Evolutionary conservation across 2,888 invertebrate genomes (phyloP), one percentile per base, ranked within the genome.

Genomic region (Drepana falcataria): DNA sequence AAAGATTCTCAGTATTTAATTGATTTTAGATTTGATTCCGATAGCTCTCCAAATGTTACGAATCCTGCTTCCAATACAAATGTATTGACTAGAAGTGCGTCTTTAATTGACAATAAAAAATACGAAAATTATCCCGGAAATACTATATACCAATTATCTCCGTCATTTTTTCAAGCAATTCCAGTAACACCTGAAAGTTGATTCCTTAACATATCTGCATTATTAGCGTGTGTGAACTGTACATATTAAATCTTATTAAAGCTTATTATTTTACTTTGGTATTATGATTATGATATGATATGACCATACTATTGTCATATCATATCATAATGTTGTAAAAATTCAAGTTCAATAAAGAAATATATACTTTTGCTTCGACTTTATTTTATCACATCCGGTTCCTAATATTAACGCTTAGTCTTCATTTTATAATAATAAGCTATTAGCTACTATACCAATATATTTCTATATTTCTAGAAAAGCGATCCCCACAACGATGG

Each of bases 181-280:
- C 70, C 75, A 47, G 72, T 78, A 3, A 77, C 66, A 2, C 77
- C 77, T 9, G 70, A 69, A 58, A 61, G 47, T 48, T 69, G 51
- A 63, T 53, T 35, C 9, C 21, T 21, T 9, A 6, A 6, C 9
- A 9, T 44, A 2, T 41, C 6, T 44, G 9, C 9, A 44, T 9
- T 44, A 44, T 3, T 7, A 41, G 4, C 3, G 2, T 6, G 9
- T 44, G 3, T 44, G 40, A 4, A 40, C 40, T 40, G 40, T 40
- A 40, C 4, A 7, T 40, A 40, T 21, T 21, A 21, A 21, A 21
- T 21, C 21, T 21, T 21, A 21, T 21, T 21, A 21, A 21, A 21
- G 0, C 21, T 21, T 21, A 21, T 21, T 21, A 21, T 21, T 21
- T 21, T 21, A 21, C 21, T 0, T 21, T 21, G 21, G 21, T 21